phyloP scores from a whole-genome alignment of 2,888 invertebrate genomes.

The Tanytarsus gracilentus region DNA sequence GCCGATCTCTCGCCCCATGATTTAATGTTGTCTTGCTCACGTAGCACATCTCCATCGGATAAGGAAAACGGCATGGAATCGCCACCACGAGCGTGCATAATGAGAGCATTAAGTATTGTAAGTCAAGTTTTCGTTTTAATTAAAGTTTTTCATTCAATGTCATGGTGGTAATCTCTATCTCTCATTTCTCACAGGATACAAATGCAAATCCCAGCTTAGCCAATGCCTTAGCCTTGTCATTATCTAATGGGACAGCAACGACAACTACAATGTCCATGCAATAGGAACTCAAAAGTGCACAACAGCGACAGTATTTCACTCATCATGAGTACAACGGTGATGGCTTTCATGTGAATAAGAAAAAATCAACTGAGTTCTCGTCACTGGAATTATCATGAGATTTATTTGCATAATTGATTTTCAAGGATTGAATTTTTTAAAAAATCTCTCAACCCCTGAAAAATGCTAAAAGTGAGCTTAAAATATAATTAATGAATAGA shows the following conservation, averaged over 20 bases:
- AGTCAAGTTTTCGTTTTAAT: conserved; percentile 33
- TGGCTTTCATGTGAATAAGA: too few relatives aligned
- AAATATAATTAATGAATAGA: too few relatives aligned
- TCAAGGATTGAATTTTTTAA: too few relatives aligned
- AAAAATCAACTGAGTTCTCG: too few relatives aligned
- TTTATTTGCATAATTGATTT: too few relatives aligned
- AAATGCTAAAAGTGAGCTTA: too few relatives aligned
- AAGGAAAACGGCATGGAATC: conserved; percentile 32
- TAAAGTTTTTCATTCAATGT: conserved; percentile 6
- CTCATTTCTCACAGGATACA: conserved; percentile 2
- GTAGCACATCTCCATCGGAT: conserved; percentile 40
- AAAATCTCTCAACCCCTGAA: too few relatives aligned
- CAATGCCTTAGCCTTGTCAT: conserved; percentile 25
- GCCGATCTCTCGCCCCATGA: conserved; percentile 25
- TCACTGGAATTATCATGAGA: too few relatives aligned
- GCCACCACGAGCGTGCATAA: conserved; percentile 37
- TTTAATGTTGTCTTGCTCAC: conserved; percentile 32
- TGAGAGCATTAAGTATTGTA: conserved; percentile 43
- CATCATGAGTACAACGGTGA: too few relatives aligned
- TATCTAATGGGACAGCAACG: conserved; percentile 23
- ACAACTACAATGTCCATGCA: too few relatives aligned
- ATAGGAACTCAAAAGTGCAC: neutral
- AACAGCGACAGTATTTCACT: too few relatives aligned
- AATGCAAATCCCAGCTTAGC: conserved; percentile 23
- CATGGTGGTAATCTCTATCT: neutral